Percentiles rank a stretch among this genome's conserved stretches.
Conservation (phyloP, 2,113 vertebrate genomes). For the Pogonocichla stellata region DNA sequence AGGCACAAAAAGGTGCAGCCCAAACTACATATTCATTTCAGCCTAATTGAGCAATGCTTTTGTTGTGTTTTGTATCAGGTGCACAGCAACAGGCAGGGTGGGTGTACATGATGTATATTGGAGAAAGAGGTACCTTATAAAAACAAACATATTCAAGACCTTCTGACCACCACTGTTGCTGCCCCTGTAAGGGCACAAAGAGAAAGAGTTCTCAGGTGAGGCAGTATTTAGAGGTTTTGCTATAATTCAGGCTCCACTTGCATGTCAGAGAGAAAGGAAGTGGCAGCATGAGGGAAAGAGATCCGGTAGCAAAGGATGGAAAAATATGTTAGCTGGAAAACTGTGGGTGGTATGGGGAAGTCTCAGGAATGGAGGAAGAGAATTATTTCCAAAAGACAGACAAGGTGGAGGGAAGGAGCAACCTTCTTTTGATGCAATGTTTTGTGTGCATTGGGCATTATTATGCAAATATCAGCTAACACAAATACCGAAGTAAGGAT, state of each 20-base stretch:
- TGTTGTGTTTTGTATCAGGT: fast-evolving
- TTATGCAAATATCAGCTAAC: conserved; percentile 29
- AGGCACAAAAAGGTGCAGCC: not conserved
- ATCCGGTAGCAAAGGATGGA: not conserved
- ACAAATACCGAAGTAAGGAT: not conserved
- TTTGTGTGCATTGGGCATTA: conserved; percentile 30
- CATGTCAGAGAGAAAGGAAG: not conserved
- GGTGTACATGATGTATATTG: fast-evolving
- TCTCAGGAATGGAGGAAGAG: not conserved
- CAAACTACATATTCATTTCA: not conserved
- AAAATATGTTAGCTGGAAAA: not conserved
- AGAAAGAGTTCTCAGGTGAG: not conserved
- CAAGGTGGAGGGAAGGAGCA: not conserved
- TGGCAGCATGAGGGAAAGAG: not conserved
- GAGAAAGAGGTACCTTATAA: not conserved
- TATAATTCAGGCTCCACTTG: not conserved
- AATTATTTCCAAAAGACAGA: not conserved
- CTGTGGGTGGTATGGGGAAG: not conserved
- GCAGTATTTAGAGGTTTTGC: not conserved
- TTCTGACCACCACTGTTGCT: not conserved
- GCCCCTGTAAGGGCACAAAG: not conserved
- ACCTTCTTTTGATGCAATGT: not conserved
- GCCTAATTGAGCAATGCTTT: not conserved
- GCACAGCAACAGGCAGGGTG: not conserved
- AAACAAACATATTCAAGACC: not conserved